Evolutionary conservation across 2,888 invertebrate species (phyloP).

Genomic region (Melinopterus prodromus): DNA sequence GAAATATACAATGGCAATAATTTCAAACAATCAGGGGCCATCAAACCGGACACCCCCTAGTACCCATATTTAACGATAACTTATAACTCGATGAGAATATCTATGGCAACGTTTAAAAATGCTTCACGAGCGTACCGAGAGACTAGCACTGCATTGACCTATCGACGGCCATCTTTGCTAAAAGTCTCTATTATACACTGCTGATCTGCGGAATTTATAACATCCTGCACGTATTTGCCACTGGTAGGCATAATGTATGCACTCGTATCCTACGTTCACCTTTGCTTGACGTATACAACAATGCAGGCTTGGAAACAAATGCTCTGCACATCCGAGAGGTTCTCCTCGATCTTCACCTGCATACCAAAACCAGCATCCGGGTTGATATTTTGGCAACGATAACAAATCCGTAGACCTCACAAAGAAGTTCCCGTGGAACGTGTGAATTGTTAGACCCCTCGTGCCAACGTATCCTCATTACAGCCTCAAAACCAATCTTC

Average conservation of each 20-base stretch:
- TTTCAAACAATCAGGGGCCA: constrained; percentile 79
- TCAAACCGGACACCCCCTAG: constrained; percentile 68
- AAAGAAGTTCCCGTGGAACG: constrained; percentile 99
- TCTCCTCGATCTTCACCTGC: constrained; percentile 96
- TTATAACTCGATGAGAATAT: constrained; percentile 83
- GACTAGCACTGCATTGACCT: constrained; percentile 83
- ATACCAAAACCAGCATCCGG: constrained; percentile 98
- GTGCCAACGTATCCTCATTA: constrained; percentile 97
- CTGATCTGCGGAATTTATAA: constrained; percentile 91
- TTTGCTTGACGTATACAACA: constrained; percentile 95
- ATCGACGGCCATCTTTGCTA: constrained; percentile 98
- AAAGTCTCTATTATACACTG: constrained; percentile 90
- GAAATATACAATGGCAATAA: constrained; percentile 89
- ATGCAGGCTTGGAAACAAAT: constrained; percentile 98
- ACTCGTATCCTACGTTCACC: constrained; percentile 97
- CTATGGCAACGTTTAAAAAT: constrained; percentile 92
- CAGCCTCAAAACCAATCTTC: constrained; percentile 99
- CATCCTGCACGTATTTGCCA: constrained; percentile 83
- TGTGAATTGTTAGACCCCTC: constrained; percentile 92
- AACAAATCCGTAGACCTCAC: constrained; percentile 96
- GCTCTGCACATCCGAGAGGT: constrained; percentile 81
- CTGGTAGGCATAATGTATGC: constrained; percentile 95
- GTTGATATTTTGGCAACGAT: constrained; percentile 95
- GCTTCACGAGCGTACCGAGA: constrained; percentile 96
- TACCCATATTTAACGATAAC: constrained; percentile 70